Conservation (phyloP, 2,797 vertebrate species). For the Gymnothorax reevesii region DNA sequence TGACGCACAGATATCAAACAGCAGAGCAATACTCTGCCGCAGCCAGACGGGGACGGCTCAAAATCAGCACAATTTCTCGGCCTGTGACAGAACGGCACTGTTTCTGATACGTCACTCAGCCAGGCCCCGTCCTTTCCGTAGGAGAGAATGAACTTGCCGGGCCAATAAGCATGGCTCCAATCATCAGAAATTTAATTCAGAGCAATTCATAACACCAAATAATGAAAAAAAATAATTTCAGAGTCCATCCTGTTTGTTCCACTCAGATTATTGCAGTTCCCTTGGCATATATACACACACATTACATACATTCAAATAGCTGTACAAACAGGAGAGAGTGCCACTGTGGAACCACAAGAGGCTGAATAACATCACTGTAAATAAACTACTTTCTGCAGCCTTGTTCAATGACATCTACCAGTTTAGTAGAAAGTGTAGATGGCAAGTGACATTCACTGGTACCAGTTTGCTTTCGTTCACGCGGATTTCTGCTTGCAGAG, state of each 20-base stretch:
- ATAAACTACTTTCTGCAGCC: background rate
- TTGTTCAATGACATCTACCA: background rate
- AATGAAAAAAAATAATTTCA: background rate
- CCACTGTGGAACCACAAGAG: background rate
- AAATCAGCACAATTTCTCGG: constrained; percentile 6
- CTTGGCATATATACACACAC: background rate
- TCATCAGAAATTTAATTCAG: constrained; percentile 31
- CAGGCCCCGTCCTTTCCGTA: constrained; percentile 50
- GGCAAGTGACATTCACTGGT: background rate
- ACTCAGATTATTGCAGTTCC: constrained; percentile 12
- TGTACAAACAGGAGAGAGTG: background rate
- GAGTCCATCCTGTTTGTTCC: background rate
- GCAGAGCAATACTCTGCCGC: background rate
- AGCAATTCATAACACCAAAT: constrained; percentile 37
- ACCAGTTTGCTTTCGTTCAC: background rate
- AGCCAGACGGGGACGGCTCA: background rate
- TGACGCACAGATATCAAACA: constrained; percentile 47
- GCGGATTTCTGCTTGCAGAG: background rate
- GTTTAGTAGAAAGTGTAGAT: background rate
- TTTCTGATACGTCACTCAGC: constrained; percentile 53
- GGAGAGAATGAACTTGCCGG: background rate
- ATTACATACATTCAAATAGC: background rate
- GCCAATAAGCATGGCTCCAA: constrained; percentile 35
- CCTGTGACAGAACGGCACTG: constrained; percentile 54
- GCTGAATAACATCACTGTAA: background rate